Evolutionary conservation across 2,113 vertebrate genomes (phyloP).

Genomic region (Ramphastos sulfuratus): DNA sequence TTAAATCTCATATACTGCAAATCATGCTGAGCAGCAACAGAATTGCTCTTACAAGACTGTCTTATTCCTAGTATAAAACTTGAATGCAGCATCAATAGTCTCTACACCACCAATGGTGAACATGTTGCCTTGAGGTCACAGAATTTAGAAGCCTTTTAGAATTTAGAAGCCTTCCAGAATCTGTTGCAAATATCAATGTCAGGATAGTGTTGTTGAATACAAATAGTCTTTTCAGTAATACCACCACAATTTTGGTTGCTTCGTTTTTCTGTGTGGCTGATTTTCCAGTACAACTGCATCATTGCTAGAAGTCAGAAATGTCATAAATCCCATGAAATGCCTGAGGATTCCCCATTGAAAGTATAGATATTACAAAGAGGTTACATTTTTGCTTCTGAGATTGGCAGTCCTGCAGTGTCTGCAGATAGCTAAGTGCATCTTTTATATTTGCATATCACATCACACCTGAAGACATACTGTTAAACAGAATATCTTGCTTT

Average conservation of each 20-base stretch:
- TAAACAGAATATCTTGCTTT: background rate
- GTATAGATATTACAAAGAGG: background rate
- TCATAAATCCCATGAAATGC: background rate
- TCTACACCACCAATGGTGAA: background rate
- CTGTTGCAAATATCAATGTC: background rate
- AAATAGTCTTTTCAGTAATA: background rate
- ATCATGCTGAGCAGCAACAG: background rate
- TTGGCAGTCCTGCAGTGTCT: background rate
- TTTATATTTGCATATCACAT: background rate
- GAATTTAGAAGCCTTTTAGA: background rate
- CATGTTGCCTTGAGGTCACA: background rate
- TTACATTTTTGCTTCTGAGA: background rate
- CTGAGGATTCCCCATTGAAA: conserved; percentile 1
- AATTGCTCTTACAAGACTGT: background rate
- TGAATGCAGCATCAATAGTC: background rate
- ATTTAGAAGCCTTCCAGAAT: background rate
- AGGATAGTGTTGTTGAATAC: background rate
- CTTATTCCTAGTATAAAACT: background rate
- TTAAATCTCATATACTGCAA: background rate
- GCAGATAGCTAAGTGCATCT: background rate
- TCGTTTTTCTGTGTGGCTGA: background rate
- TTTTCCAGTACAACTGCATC: background rate
- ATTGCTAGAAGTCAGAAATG: background rate
- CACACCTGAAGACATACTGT: accelerated
- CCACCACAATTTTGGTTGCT: background rate